A percentile compares a stretch with the other conserved stretches of the same genome.
phyloP scores from a whole-genome alignment of 2,797 vertebrate genomes.

The Galaxias olidus region DNA sequence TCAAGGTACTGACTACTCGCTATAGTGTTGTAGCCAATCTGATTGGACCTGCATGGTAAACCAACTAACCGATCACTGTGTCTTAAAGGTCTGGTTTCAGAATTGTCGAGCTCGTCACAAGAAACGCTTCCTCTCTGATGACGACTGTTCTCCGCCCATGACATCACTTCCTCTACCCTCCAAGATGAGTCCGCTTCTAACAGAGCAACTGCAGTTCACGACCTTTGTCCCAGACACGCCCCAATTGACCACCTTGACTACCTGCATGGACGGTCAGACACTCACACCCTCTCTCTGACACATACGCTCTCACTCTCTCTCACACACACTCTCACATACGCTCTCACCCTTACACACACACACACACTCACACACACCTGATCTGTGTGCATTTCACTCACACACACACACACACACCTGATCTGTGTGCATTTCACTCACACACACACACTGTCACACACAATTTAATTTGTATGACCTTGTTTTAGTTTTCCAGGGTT shows the following conservation, averaged over 20 bases:
- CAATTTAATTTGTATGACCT: too few relatives aligned
- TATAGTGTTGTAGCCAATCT: too few relatives aligned
- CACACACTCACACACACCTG: neutral
- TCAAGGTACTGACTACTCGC: too few relatives aligned
- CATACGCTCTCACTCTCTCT: neutral
- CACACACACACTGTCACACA: too few relatives aligned
- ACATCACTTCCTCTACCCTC: constrained; percentile 80
- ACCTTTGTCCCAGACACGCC: constrained; percentile 86
- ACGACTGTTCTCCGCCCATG: constrained; percentile 73
- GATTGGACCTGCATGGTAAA: neutral
- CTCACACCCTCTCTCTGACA: constrained; percentile 10
- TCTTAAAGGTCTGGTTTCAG: constrained; percentile 95
- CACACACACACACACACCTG: neutral
- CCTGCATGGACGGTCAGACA: constrained; percentile 64
- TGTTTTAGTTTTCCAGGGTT: too few relatives aligned
- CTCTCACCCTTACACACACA: too few relatives aligned
- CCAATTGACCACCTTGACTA: constrained; percentile 74
- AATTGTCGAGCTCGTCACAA: constrained; percentile 97
- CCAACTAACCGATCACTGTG: neutral
- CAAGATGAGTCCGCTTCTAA: constrained; percentile 81
- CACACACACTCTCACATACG: neutral
- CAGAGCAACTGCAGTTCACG: constrained; percentile 91
- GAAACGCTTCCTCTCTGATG: constrained; percentile 88
- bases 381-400: too few relatives aligned
- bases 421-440: too few relatives aligned